Percentiles rank a stretch among this genome's conserved stretches.
These are phyloP conservation scores for Oostethus manadensis DNA, from an alignment of 2,113 vertebrate genomes.

Conservation along the genomic window DNA sequence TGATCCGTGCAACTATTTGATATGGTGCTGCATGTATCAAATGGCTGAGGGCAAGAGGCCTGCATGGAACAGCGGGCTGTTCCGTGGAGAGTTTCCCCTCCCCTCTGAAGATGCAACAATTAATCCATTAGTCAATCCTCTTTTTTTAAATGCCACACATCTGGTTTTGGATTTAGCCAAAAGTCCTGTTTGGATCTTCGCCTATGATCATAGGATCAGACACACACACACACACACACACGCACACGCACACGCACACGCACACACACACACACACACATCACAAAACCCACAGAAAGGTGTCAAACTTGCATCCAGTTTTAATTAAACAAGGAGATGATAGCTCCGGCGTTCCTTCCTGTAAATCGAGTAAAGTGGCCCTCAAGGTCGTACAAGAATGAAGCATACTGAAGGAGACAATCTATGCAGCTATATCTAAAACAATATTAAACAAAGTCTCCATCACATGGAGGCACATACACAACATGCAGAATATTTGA, in stretches of 20 bases:
- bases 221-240: neutral
- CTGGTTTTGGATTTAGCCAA: neutral
- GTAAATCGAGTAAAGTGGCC: slow-evolving; percentile 50
- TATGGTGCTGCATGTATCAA: slow-evolving; percentile 60
- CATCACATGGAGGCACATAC: no score
- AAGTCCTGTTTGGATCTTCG: neutral
- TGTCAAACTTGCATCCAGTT: slow-evolving; percentile 40
- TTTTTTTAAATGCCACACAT: neutral
- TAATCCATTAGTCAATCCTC: neutral
- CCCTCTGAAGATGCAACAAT: slow-evolving; percentile 3
- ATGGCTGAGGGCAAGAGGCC: slow-evolving; percentile 28
- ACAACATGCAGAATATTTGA: slow-evolving; percentile 17
- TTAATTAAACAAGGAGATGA: slow-evolving; percentile 41
- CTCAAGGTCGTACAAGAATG: slow-evolving; percentile 6
- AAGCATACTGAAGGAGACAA: slow-evolving; percentile 44
- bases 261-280: neutral
- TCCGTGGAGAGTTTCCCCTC: neutral
- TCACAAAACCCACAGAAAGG: neutral
- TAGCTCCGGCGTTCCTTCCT: slow-evolving; percentile 34
- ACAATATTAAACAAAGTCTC: no score
- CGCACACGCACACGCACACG: neutral
- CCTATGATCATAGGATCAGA: neutral
- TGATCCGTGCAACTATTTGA: slow-evolving; percentile 66
- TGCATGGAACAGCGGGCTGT: slow-evolving; percentile 44
- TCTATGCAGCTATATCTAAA: slow-evolving; percentile 35